Conservation (phyloP, 2,888 invertebrate genomes). For the Chymomyza amoena region DNA sequence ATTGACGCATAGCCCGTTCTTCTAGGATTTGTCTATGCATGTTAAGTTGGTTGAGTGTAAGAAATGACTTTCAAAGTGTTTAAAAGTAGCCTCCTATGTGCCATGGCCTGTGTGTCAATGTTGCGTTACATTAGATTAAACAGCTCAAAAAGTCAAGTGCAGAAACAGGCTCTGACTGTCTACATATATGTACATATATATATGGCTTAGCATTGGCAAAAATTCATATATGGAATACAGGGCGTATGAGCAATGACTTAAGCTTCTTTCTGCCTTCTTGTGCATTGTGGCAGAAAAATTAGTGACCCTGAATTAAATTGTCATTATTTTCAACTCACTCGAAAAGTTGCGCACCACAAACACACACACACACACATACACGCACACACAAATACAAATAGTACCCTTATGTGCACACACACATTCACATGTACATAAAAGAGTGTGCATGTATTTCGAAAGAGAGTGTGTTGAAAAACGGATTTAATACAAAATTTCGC, state of each 20-base stretch:
- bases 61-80: conserved; percentile 69
- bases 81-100: conserved; percentile 54
- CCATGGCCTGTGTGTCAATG: conserved; percentile 43
- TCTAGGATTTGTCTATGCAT: conserved; percentile 37
- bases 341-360: conserved; percentile 56
- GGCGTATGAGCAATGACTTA: conserved; percentile 58
- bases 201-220: background rate
- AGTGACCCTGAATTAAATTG: conserved; percentile 75
- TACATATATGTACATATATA: background rate
- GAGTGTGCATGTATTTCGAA: conserved; percentile 35
- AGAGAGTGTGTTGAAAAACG: conserved; percentile 56
- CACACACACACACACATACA: conserved; percentile 19
- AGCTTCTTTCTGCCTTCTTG: conserved; percentile 44
- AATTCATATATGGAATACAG: conserved; percentile 49
- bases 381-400: conserved; percentile 7
- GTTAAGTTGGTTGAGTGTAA: conserved; percentile 57
- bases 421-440: conserved; percentile 8
- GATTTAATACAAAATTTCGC: conserved; percentile 74
- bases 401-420: background rate
- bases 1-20: background rate
- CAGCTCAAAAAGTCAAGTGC: conserved; percentile 62
- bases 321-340: conserved; percentile 73
- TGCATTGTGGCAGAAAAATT: conserved; percentile 71
- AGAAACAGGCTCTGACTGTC: conserved; percentile 6
- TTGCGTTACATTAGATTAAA: conserved; percentile 61